Evolutionary conservation across 2,797 vertebrate genomes (phyloP).

Genomic region (Gambusia yucatana): DNA sequence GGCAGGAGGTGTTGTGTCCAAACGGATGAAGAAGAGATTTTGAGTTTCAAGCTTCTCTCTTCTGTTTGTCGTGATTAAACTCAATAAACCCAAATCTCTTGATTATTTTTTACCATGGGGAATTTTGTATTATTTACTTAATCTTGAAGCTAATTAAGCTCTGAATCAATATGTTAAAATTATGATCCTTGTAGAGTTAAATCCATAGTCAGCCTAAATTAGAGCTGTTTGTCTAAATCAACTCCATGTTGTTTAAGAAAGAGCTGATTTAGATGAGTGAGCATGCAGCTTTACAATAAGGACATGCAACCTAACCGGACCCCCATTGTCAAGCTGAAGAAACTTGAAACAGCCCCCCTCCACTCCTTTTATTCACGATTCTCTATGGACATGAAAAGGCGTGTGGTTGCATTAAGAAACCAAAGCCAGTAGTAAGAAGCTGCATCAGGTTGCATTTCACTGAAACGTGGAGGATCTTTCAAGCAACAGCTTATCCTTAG

Average conservation of each 20-base stretch:
- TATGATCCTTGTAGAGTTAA: not conserved
- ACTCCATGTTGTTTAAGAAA: conserved; percentile 15
- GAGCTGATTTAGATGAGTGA: conserved; percentile 59
- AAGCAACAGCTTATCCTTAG: conserved; percentile 2
- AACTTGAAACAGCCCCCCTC: conserved; percentile 74
- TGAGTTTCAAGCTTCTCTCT: not conserved
- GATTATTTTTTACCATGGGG: not conserved
- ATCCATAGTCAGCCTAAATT: not conserved
- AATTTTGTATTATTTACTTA: not conserved
- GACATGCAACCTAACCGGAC: conserved; percentile 76
- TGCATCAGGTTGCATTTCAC: conserved; percentile 66
- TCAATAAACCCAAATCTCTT: not conserved
- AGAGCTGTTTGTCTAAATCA: conserved; percentile 8
- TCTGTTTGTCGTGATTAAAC: not conserved
- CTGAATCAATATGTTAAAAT: not conserved
- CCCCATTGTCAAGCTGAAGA: conserved; percentile 79
- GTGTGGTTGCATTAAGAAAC: conserved; percentile 93
- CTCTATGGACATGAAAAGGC: conserved; percentile 80
- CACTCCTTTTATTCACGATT: conserved; percentile 71
- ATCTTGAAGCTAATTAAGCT: not conserved
- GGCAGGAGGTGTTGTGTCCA: conserved; percentile 28
- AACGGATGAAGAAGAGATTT: conserved; percentile 12
- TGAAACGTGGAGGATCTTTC: conserved; percentile 17
- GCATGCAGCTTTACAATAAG: conserved; percentile 64
- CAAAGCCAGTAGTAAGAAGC: conserved; percentile 72